Conservation (phyloP, 2,113 vertebrate species). For the Laticauda laticaudata region DNA sequence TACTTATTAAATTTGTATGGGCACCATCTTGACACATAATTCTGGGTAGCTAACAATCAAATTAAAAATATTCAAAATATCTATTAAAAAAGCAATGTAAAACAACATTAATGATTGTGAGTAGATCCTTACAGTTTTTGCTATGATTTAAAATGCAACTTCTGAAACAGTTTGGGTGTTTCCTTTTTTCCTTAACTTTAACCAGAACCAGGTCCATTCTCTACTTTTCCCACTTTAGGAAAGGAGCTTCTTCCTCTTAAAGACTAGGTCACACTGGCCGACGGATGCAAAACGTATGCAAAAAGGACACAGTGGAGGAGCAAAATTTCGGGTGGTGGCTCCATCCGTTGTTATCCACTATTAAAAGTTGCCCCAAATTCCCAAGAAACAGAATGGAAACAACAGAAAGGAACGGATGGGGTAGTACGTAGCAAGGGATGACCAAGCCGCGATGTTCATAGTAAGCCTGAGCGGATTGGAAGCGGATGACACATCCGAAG, state of each 20-base stretch:
- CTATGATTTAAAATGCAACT: neutral
- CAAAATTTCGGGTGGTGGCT: no score
- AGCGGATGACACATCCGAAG: no score
- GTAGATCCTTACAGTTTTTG: neutral
- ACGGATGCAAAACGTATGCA: no score
- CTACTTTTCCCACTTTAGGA: neutral
- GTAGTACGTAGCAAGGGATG: no score
- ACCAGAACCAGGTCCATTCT: neutral
- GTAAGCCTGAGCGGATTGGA: no score
- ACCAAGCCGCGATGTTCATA: no score
- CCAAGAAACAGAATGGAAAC: no score
- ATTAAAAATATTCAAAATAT: neutral
- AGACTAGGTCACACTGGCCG: no score
- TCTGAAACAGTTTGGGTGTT: neutral
- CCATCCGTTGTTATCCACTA: no score
- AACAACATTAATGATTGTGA: neutral
- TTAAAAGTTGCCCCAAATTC: no score
- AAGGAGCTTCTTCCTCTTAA: neutral
- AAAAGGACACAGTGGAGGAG: no score
- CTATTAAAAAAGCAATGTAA: neutral
- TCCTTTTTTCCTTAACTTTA: neutral
- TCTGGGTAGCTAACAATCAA: neutral
- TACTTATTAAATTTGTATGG: neutral
- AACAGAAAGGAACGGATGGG: no score
- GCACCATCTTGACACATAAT: neutral